A percentile compares a stretch with the other conserved stretches of the same genome.
Conservation (phyloP, 2,888 invertebrate species). For the Diploptera punctata region DNA sequence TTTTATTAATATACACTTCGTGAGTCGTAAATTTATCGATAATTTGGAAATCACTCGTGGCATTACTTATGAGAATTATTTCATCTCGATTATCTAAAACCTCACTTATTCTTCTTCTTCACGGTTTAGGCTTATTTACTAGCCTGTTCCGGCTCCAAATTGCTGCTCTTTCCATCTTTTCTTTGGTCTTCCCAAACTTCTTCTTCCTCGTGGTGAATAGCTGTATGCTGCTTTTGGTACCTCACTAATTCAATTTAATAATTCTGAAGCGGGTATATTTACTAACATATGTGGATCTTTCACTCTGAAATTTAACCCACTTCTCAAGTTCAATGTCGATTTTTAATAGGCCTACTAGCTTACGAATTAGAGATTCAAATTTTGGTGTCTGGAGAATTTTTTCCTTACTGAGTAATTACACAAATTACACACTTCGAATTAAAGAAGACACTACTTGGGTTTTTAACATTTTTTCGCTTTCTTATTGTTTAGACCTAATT, state of each 20-base stretch:
- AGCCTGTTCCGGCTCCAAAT: too few relatives aligned
- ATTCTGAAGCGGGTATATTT: background rate
- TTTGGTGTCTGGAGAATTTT: background rate
- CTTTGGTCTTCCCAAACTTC: too few relatives aligned
- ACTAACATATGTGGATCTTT: background rate
- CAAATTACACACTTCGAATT: background rate
- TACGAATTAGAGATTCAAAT: background rate
- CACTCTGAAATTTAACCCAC: too few relatives aligned
- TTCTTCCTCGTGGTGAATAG: too few relatives aligned
- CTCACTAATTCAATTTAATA: too few relatives aligned
- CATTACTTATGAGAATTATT: background rate
- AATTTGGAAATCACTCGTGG: too few relatives aligned
- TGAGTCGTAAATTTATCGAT: too few relatives aligned
- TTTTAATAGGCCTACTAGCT: background rate
- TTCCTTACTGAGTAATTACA: background rate
- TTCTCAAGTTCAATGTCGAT: background rate
- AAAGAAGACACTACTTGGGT: background rate
- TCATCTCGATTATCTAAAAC: background rate
- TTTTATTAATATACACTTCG: background rate
- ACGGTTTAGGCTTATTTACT: too few relatives aligned
- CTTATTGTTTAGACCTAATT: too few relatives aligned
- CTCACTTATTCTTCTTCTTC: background rate
- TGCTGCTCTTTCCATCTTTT: too few relatives aligned
- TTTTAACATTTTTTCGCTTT: too few relatives aligned
- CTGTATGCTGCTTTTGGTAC: too few relatives aligned